Evolutionary conservation across 1,140 invertebrate species (phyloP).

Genomic region (Diuraphis noxia): DNA sequence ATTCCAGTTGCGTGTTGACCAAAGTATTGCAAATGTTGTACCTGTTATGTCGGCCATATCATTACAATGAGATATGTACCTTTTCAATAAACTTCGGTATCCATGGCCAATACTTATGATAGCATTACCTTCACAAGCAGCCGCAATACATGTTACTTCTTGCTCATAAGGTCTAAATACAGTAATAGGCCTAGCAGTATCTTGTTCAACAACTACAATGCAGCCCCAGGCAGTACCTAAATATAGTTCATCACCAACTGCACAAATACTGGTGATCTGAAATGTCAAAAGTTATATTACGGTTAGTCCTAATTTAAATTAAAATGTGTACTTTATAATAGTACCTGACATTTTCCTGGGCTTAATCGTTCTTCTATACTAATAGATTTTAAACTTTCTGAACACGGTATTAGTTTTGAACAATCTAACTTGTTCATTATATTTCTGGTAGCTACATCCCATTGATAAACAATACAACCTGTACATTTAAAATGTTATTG

Average conservation of each 20-base stretch:
- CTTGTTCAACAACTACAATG: slow-evolving; percentile 81
- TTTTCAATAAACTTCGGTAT: slow-evolving; percentile 74
- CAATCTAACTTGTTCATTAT: slow-evolving; percentile 84
- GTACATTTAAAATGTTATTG: slow-evolving; percentile 57
- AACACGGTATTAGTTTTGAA: slow-evolving; percentile 88
- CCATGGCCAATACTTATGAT: slow-evolving; percentile 77
- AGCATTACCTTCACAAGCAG: slow-evolving; percentile 55
- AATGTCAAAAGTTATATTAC: slow-evolving; percentile 26
- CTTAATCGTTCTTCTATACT: slow-evolving; percentile 86
- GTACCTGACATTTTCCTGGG: slow-evolving; percentile 75
- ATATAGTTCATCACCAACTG: slow-evolving; percentile 73
- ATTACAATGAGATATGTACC: slow-evolving; percentile 57
- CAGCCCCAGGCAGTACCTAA: slow-evolving; percentile 92
- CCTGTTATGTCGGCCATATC: slow-evolving; percentile 32
- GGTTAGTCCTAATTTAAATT: background rate
- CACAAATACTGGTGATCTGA: slow-evolving; percentile 77
- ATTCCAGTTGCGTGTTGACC: slow-evolving; percentile 53
- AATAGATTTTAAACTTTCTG: slow-evolving; percentile 88
- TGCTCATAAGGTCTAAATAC: slow-evolving; percentile 89
- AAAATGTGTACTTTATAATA: slow-evolving; percentile 54
- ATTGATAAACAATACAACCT: slow-evolving; percentile 83
- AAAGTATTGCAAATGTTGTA: slow-evolving; percentile 53
- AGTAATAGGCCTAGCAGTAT: slow-evolving; percentile 79
- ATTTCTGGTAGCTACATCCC: slow-evolving; percentile 69
- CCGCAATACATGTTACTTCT: slow-evolving; percentile 65